A percentile compares a stretch with the other conserved stretches of the same genome.
Conservation (phyloP, 2,888 invertebrate genomes). For the Idaea biselata region DNA sequence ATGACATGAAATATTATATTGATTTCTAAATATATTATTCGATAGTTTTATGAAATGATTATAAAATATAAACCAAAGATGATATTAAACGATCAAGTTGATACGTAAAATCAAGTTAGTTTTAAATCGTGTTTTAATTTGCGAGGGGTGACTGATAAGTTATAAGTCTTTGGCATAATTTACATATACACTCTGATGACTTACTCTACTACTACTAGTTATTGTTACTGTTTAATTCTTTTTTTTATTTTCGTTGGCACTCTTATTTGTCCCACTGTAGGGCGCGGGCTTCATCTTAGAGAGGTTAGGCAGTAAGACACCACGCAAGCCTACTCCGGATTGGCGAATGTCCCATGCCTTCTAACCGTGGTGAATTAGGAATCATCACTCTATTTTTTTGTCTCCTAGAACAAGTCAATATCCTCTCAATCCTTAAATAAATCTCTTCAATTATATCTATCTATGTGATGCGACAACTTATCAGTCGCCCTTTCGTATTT, state of each 20-base stretch:
- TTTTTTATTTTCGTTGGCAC: no score
- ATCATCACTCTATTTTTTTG: no score
- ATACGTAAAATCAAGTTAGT: not conserved
- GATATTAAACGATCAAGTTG: not conserved
- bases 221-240: no score
- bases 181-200: not conserved
- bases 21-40: not conserved
- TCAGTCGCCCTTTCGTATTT: not conserved
- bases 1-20: not conserved
- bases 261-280: no score
- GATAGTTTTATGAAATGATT: not conserved
- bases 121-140: not conserved
- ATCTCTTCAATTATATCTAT: not conserved
- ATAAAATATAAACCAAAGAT: not conserved
- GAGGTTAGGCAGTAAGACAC: no score
- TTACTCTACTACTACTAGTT: not conserved
- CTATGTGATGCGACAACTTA: not conserved
- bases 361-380: no score
- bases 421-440: no score
- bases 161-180: not conserved
- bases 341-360: no score
- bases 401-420: no score
- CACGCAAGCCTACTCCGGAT: no score
- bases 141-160: not conserved
- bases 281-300: no score